Base-by-base conservation (phyloP, 2,113 vertebrate genomes). In the Corvus moneduloides region DNA sequence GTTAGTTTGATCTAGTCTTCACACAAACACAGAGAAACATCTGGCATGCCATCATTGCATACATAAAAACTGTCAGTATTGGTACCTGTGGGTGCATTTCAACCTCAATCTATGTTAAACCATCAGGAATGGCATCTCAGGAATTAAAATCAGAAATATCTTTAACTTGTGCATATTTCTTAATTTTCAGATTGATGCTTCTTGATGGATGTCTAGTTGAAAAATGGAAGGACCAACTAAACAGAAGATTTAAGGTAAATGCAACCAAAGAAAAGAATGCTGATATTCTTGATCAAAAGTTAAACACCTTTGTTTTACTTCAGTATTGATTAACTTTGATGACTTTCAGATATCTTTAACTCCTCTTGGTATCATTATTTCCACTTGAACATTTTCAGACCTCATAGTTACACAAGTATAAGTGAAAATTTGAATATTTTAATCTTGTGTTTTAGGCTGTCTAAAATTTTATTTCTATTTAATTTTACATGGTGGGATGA, bases 201-300 rank as follows among this genome's bases (percentile, higher is more conserved):
- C 98, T 98, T 96, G 98, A 98, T 91, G 98, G 98, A 49, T 98
- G 98, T 85, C 94, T 98, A 83, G 98, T 98, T 94, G 98, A 98
- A 96, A 98, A 98, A 94, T 98, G 98, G 98, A 98, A 97, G 94
- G 98, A 98, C 68, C 98, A 98, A 14, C 94, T 98, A 73, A 98
- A 97, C 88, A 98, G 98, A 97, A 98, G 98, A 82, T 98, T 98
- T 74, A 97, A 98, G 95, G 98, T 98, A 98, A 97, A 96, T 81
- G 27, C 78, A 66, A 74, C 9, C n/a, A 51, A 41, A 43, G n/a
- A 41, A 82, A 69, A 51, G 18, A 76, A 32, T 69, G n/a, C 3
- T 41, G 19, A 51, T 61, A 3, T 67, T 74, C 55, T 48, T 39
- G 49, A n/a, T 56, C 39, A 39, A 77, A 83, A 23, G 21, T 83